Conservation (phyloP, 2,113 vertebrate species). For the Zapus hudsonius region DNA sequence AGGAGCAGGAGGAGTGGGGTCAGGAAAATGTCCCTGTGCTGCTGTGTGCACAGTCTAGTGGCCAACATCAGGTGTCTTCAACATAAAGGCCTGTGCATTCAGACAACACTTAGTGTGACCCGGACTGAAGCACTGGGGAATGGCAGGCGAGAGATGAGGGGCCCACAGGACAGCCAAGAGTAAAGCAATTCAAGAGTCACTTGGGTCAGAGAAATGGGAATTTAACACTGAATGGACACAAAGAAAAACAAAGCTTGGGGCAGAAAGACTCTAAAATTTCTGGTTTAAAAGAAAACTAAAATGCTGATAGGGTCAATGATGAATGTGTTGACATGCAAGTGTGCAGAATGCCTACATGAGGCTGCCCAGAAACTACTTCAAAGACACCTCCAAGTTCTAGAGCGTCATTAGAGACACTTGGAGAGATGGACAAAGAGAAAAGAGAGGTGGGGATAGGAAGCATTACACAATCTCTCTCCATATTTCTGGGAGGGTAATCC, state of each 20-base stretch:
- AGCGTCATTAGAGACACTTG: background rate
- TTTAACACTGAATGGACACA: background rate
- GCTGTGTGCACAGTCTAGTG: background rate
- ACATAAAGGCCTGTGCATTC: background rate
- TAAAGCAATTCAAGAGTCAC: background rate
- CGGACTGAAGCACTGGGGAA: background rate
- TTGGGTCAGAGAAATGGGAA: background rate
- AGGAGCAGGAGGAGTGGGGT: background rate
- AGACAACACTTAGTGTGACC: background rate
- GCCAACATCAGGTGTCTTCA: background rate
- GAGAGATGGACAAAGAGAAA: background rate
- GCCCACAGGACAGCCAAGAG: background rate
- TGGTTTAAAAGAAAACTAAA: conserved; percentile 18
- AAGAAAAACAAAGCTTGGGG: background rate
- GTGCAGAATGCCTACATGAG: background rate
- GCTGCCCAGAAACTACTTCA: background rate
- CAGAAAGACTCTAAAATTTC: background rate
- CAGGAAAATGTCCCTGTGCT: background rate
- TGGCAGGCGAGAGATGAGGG: background rate
- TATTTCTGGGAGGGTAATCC: background rate
- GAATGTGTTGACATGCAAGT: background rate
- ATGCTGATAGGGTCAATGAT: background rate
- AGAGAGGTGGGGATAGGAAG: background rate
- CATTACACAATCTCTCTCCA: background rate
- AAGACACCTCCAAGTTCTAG: background rate